phyloP scores from a whole-genome alignment of 2,888 invertebrate genomes.

The Epirrita christyi region DNA sequence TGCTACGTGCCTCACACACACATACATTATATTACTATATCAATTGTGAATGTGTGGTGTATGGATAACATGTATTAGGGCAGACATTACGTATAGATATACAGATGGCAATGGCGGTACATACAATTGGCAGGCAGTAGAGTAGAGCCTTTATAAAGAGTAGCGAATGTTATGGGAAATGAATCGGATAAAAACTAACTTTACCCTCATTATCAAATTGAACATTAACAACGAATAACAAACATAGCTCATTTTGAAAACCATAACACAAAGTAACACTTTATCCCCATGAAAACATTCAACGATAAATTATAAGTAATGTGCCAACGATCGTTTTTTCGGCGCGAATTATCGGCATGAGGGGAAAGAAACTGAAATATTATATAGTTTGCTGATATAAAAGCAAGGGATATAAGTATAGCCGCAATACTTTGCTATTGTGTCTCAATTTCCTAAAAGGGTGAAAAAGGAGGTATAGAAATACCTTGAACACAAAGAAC shows the following conservation, averaged over 20 bases:
- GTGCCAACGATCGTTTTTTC: constrained; percentile 44
- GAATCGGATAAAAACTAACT: constrained; percentile 18
- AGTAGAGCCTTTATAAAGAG: constrained; percentile 26
- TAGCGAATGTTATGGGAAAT: constrained; percentile 33
- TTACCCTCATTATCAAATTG: not conserved
- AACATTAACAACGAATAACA: not conserved
- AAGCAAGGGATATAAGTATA: constrained; percentile 5
- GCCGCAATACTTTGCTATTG: constrained; percentile 23
- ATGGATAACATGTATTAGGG: constrained; percentile 47
- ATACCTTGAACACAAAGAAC: not conserved
- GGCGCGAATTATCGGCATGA: constrained; percentile 25
- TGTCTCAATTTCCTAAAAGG: constrained; percentile 12
- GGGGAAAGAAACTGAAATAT: constrained; percentile 13
- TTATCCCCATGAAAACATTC: not conserved
- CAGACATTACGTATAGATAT: constrained; percentile 49
- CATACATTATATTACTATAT: constrained; percentile 53
- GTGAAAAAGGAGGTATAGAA: constrained; percentile 8
- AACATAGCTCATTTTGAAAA: not conserved
- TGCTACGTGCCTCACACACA: constrained; percentile 47
- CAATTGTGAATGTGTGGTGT: constrained; percentile 49
- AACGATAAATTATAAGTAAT: constrained; percentile 44
- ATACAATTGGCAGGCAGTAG: constrained; percentile 10
- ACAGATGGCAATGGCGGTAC: constrained; percentile 35
- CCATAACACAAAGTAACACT: not conserved
- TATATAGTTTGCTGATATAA: not conserved